Evolutionary conservation across 2,113 vertebrate genomes (phyloP).

Genomic region (Oplegnathus fasciatus): DNA sequence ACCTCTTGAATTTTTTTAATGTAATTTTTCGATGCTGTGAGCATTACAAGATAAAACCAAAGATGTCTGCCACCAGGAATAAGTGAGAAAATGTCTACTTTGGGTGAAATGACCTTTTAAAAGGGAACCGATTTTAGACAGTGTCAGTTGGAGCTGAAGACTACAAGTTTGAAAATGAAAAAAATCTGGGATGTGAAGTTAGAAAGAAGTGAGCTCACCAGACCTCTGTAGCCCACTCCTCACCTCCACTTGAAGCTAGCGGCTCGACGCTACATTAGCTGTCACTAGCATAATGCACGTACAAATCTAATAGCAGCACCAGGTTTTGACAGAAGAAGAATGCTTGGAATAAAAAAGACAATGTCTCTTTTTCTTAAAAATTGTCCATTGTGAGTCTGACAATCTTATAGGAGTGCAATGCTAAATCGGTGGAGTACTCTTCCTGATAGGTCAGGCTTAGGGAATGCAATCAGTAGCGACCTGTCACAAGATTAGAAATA

Average conservation of each 20-base stretch:
- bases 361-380: background rate
- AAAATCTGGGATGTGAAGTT: background rate
- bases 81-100: background rate
- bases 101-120: background rate
- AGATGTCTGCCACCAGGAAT: background rate
- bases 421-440: too few species aligned
- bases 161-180: background rate
- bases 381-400: background rate
- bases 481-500: conserved; percentile 48
- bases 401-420: too few species aligned
- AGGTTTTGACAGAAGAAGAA: background rate
- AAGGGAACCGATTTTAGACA: background rate
- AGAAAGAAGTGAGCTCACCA: conserved; percentile 1
- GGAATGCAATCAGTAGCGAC: conserved; percentile 33
- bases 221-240: background rate
- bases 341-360: background rate
- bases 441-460: background rate
- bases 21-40: background rate
- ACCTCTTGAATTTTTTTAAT: conserved; percentile 7
- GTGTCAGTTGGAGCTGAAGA: background rate
- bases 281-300: too few species aligned
- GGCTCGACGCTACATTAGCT: background rate
- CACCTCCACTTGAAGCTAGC: background rate
- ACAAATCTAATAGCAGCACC: background rate
- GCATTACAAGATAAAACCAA: background rate